Conservation (phyloP, 2,888 invertebrate species). For the Diarsia brunnea region DNA sequence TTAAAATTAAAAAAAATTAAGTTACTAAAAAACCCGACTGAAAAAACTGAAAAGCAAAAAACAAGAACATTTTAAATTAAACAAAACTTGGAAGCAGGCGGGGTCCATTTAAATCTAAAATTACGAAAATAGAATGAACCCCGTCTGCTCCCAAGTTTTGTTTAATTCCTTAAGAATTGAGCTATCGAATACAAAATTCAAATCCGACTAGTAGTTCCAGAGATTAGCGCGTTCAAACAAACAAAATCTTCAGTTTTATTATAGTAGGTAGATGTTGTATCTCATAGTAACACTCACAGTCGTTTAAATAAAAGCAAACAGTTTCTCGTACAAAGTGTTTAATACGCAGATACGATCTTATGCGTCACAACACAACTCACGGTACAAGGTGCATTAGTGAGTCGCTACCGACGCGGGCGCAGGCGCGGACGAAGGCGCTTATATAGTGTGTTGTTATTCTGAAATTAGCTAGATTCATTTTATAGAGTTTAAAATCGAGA, state of each 20-base stretch:
- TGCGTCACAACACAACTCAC: conserved; percentile 31
- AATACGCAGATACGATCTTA: conserved; percentile 52
- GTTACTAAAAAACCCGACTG: no score
- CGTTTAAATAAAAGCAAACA: conserved; percentile 49
- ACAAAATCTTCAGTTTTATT: background rate
- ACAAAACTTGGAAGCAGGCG: no score
- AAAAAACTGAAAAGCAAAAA: no score
- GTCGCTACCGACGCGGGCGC: conserved; percentile 47
- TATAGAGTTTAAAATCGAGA: background rate
- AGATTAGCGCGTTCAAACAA: background rate
- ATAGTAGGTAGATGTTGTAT: background rate
- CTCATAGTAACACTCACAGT: conserved; percentile 27
- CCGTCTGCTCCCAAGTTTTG: no score
- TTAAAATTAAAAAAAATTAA: no score
- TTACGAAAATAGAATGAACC: no score
- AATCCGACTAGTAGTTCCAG: background rate
- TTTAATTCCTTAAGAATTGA: background rate
- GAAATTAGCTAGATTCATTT: background rate
- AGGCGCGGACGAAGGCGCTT: conserved; percentile 24
- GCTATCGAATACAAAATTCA: background rate
- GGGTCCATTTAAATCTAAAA: no score
- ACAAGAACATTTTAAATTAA: no score
- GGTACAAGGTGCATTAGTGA: conserved; percentile 56
- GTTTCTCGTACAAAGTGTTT: conserved; percentile 53
- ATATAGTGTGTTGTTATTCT: conserved; percentile 27